Base-by-base conservation (phyloP, 2,797 vertebrate species). In the Acanthopagrus latus region DNA sequence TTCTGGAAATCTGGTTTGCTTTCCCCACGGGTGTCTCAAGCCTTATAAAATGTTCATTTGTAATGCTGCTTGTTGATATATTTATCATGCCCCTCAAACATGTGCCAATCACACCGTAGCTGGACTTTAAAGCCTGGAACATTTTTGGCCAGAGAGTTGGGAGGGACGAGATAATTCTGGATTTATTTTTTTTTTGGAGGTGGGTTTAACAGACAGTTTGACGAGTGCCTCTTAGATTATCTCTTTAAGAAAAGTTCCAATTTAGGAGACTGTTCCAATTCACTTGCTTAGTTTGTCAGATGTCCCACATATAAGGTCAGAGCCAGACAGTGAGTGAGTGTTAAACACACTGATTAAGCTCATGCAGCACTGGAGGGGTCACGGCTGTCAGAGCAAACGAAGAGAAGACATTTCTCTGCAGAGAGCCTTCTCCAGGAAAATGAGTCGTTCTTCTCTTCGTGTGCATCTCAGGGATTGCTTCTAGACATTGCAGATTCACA, bases 291-390 rank as follows among this genome's bases (percentile, higher is more conserved):
- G 64, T 76, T 72, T 74, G 74, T 90, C 70, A 74, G 74, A 77
- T 79, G 81, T 56, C 72, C 60, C 51, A n/a, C 14, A 1, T 29
- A 25, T 29, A 74, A 83, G 78, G 86, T 85, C 79, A 85, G 33
- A 64, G 65, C 6, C 54, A 86, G 59, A 52, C 56, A 72, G 56
- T 14, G 70, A 83, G 75, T 11, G 62, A 83, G 83, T 55, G 71
- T 86, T 79, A 81, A 85, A 87, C 81, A 62, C 83, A 76, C 57
- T 89, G 71, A 83, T 89, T 80, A 81, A 76, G 43, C 73, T 65
- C 71, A 63, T 60, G 83, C 80, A 78, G 77, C 54, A 77, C 62
- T 81, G 75, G 52, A 86, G 84, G 71, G 75, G 68, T 85, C 83
- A 80, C 86, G 84, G 85, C 90, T 89, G 84, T 89, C 78, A 79